Percentiles rank a stretch among this genome's conserved stretches.
phyloP scores from a whole-genome alignment of 2,888 invertebrate genomes.

The Drosophila macrospina region DNA sequence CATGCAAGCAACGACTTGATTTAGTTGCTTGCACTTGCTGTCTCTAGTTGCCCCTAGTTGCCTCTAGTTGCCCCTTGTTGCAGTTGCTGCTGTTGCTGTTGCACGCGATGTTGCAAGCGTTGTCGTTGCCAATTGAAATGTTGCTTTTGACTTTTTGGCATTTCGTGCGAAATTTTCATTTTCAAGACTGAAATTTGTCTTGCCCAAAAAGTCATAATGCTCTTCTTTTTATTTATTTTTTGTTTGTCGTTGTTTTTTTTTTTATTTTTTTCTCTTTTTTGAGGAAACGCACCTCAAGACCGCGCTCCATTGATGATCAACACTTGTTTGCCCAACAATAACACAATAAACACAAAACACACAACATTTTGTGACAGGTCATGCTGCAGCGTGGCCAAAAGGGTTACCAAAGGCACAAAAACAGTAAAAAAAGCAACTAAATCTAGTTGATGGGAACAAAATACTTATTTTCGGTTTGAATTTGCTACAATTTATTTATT shows the following conservation, averaged over 20 bases:
- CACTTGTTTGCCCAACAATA: conserved; percentile 54
- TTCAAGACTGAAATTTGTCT: conserved; percentile 36
- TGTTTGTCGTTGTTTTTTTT: too few relatives aligned
- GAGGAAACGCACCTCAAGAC: conserved; percentile 20
- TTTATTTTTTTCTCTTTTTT: neutral
- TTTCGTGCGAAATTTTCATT: conserved; percentile 60
- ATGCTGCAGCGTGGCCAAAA: conserved; percentile 3
- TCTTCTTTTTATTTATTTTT: too few relatives aligned
- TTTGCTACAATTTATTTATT: neutral
- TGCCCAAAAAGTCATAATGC: neutral
- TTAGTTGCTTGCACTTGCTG: conserved; percentile 41
- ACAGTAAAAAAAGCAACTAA: neutral
- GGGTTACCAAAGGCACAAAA: neutral
- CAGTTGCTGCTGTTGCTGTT: conserved; percentile 14
- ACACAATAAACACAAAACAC: conserved; percentile 19
- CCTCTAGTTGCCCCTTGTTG: conserved; percentile 1
- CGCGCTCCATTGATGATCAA: conserved; percentile 35
- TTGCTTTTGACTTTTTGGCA: conserved; percentile 59
- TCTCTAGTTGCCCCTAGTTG: conserved; percentile 15
- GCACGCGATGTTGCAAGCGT: conserved; percentile 45
- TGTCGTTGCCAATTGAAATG: conserved; percentile 46
- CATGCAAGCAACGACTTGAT: conserved; percentile 38
- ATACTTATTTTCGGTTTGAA: neutral
- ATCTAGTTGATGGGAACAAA: neutral
- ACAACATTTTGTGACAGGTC: conserved; percentile 36